Conservation (phyloP, 2,797 vertebrate genomes). For the Brachymystax lenok region DNA sequence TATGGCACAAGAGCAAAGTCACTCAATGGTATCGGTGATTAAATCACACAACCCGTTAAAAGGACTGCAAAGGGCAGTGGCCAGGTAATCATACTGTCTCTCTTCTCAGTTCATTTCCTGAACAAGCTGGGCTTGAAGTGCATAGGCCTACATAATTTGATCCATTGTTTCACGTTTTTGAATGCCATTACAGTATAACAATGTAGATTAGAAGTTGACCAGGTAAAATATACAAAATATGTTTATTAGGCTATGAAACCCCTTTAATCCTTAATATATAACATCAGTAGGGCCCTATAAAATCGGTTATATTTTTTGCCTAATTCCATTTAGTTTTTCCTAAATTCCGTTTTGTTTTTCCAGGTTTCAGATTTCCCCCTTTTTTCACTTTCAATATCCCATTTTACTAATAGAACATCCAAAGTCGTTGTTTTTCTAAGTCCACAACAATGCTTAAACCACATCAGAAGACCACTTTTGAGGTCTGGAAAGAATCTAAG, state of each 20-base stretch:
- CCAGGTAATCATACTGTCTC: conserved; percentile 8
- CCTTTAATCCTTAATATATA: not conserved
- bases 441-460: too few species aligned
- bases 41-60: conserved; percentile 9
- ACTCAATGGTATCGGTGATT: conserved; percentile 16
- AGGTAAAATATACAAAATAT: not conserved
- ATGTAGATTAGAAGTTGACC: not conserved
- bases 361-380: too few species aligned
- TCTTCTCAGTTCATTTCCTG: conserved; percentile 3
- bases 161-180: not conserved
- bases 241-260: not conserved
- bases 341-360: too few species aligned
- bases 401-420: too few species aligned
- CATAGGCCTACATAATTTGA: not conserved
- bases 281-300: not conserved
- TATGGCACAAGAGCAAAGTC: conserved; percentile 10
- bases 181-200: not conserved
- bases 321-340: too few species aligned
- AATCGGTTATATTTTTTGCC: not conserved
- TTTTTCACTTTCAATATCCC: too few species aligned
- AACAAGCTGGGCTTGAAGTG: not conserved
- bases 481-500: too few species aligned
- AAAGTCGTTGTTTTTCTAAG: too few species aligned
- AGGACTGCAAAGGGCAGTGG: conserved; percentile 18
- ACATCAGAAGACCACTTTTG: too few species aligned